These are phyloP conservation scores for Drosophila ezoana DNA, from an alignment of 2,888 invertebrate genomes.

Conservation along the genomic window DNA sequence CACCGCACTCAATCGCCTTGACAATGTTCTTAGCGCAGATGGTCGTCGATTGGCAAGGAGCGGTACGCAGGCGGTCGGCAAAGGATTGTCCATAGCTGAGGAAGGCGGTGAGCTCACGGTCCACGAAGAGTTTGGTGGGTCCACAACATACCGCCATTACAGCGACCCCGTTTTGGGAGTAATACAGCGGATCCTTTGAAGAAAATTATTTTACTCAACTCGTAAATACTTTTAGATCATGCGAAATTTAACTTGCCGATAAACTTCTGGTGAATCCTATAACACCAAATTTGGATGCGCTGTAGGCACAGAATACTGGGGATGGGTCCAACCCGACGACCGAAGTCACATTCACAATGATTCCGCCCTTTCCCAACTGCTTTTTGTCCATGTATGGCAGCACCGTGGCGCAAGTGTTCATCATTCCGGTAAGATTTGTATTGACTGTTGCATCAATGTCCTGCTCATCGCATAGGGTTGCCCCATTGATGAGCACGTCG, in stretches of 20 bases:
- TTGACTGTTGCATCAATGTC: constrained; percentile 71
- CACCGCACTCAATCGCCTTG: constrained; percentile 74
- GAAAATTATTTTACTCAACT: not conserved
- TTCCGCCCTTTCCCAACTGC: constrained; percentile 83
- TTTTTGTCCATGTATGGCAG: constrained; percentile 84
- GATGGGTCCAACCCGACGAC: constrained; percentile 77
- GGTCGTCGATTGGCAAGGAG: constrained; percentile 68
- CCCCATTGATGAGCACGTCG: constrained; percentile 78
- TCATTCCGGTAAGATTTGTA: constrained; percentile 75
- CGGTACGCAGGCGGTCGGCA: constrained; percentile 63
- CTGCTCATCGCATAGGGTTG: constrained; percentile 69
- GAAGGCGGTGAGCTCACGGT: constrained; percentile 62
- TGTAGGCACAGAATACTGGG: constrained; percentile 81
- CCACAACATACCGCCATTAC: constrained; percentile 82
- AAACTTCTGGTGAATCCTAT: constrained; percentile 83
- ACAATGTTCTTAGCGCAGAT: constrained; percentile 79
- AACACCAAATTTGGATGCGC: constrained; percentile 83
- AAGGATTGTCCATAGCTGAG: constrained; percentile 68
- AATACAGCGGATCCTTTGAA: constrained; percentile 73
- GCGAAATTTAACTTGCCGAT: constrained; percentile 59
- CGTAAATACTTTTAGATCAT: fast-evolving
- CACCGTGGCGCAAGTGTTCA: constrained; percentile 78
- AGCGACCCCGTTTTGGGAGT: constrained; percentile 75
- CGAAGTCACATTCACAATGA: constrained; percentile 84
- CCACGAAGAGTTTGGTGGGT: constrained; percentile 72